Conservation (phyloP, 2,797 vertebrate genomes). For the Lepilemur septentrionalis region DNA sequence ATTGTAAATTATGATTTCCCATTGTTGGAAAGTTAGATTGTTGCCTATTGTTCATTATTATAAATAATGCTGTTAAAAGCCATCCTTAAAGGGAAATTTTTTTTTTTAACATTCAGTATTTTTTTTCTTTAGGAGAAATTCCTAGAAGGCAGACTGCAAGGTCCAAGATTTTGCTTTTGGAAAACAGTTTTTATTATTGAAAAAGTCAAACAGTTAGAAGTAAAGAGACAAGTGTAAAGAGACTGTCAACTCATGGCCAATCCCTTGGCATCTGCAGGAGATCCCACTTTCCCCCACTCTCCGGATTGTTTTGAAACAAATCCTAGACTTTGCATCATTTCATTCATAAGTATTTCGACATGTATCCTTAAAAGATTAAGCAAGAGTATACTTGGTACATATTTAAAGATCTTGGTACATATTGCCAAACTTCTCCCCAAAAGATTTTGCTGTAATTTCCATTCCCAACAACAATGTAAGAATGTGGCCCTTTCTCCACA, state of each 20-base stretch:
- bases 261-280: fast-evolving
- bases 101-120: neutral
- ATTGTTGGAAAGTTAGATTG: neutral
- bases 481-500: neutral
- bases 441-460: neutral
- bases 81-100: neutral
- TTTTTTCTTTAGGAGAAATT: constrained; percentile 1
- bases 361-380: neutral
- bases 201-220: neutral
- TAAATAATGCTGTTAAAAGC: neutral
- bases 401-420: neutral
- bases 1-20: neutral
- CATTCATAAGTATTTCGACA: neutral
- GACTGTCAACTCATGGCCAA: fast-evolving
- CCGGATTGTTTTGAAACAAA: neutral
- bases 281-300: neutral
- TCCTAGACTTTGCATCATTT: neutral
- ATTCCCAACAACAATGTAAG: neutral
- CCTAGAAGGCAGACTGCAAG: neutral
- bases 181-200: neutral
- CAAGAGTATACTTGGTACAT: neutral
- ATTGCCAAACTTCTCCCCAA: neutral
- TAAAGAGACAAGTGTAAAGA: neutral
- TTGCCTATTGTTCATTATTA: neutral
- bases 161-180: neutral